Conservation (phyloP, 2,113 vertebrate species). For the Cebidichthys violaceus region DNA sequence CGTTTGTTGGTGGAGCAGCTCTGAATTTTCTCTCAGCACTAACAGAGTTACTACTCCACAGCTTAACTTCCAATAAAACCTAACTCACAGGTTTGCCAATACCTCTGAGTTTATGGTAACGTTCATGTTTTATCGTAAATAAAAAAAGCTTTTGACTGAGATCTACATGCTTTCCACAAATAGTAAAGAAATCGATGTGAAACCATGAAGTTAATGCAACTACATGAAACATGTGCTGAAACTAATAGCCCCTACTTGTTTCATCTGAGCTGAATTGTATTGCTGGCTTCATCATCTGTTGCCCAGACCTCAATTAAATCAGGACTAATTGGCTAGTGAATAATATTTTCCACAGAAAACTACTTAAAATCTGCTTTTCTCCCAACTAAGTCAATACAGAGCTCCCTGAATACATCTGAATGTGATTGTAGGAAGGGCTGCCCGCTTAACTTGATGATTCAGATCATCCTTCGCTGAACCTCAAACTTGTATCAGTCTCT, state of each 20-base stretch:
- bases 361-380: conserved; percentile 43
- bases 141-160: background rate
- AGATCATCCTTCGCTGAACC: conserved; percentile 23
- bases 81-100: conserved; percentile 14
- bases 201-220: conserved; percentile 34
- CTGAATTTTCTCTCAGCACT: conserved; percentile 25
- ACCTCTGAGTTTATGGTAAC: conserved; percentile 9
- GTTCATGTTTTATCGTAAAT: background rate
- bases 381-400: conserved; percentile 27
- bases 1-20: conserved; percentile 36
- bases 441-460: conserved; percentile 3
- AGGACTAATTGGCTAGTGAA: conserved; percentile 48
- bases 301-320: conserved; percentile 57
- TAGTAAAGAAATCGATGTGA: conserved; percentile 7
- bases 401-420: conserved; percentile 54
- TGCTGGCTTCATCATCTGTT: conserved; percentile 61
- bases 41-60: conserved; percentile 40
- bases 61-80: conserved; percentile 42
- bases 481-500: background rate
- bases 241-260: conserved; percentile 30
- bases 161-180: background rate
- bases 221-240: conserved; percentile 52
- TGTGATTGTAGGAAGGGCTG: conserved; percentile 20
- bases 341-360: conserved; percentile 69
- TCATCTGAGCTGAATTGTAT: conserved; percentile 35